Conservation (phyloP, 2,888 invertebrate species). For the Ceraclea dissimilis region DNA sequence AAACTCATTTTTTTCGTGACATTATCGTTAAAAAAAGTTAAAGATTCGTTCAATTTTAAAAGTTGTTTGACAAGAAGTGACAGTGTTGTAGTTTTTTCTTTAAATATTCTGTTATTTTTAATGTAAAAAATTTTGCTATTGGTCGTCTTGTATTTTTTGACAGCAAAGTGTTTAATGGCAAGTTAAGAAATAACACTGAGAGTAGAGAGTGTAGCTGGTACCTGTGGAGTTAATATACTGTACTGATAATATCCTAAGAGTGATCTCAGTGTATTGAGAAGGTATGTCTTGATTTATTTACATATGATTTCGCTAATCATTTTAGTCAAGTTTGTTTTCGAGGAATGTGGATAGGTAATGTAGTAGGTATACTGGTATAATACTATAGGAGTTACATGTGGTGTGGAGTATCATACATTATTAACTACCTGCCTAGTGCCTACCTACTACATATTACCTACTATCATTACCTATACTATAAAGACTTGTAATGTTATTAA, state of each 20-base stretch:
- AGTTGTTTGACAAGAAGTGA: constrained; percentile 16
- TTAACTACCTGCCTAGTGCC: not conserved
- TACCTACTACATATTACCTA: not conserved
- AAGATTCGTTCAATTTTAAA: not conserved
- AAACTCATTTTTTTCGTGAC: too few relatives aligned
- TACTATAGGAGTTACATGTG: too few relatives aligned
- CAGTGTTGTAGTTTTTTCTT: constrained; percentile 2
- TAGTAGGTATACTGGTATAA: not conserved
- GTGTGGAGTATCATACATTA: not conserved
- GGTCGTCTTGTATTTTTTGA: not conserved
- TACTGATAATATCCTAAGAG: not conserved
- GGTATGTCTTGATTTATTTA: not conserved
- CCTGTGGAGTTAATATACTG: not conserved
- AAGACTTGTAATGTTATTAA: not conserved
- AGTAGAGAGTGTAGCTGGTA: not conserved
- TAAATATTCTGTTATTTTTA: not conserved
- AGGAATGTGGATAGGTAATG: not conserved
- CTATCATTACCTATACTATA: too few relatives aligned
- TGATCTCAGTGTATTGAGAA: not conserved
- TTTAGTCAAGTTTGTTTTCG: constrained; percentile 1
- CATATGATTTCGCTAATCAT: not conserved
- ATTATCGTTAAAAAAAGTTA: too few relatives aligned
- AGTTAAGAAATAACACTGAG: not conserved
- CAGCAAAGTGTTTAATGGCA: not conserved
- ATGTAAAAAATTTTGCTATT: not conserved